Conservation (phyloP, 2,113 vertebrate species). For the Oncorhynchus masou region DNA sequence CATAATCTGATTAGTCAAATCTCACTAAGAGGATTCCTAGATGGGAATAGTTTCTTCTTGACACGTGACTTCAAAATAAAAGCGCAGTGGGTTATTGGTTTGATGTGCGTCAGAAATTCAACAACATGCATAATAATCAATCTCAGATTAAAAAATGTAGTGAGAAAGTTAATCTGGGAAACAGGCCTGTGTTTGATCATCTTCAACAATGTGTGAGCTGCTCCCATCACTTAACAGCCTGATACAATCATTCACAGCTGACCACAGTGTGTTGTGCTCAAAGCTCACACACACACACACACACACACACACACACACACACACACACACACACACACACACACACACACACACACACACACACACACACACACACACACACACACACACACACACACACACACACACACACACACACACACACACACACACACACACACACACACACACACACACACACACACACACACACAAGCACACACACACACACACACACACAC, state of each 20-base stretch:
- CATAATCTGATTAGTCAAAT: constrained; percentile 14
- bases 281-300: neutral
- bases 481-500: constrained; percentile 12
- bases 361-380: neutral
- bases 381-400: constrained; percentile 14
- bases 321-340: constrained; percentile 7
- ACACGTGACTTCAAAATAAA: constrained; percentile 41
- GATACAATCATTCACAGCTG: too few species aligned
- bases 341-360: neutral
- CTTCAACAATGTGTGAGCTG: too few species aligned
- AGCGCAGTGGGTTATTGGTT: neutral
- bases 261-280: neutral
- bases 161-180: neutral
- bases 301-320: constrained; percentile 6
- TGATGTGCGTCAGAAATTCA: neutral
- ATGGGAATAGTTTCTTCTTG: neutral
- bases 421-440: too few species aligned
- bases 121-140: neutral
- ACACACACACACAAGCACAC: constrained; percentile 7
- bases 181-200: neutral
- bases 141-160: neutral
- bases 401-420: neutral
- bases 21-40: constrained; percentile 49
- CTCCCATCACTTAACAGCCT: too few species aligned
- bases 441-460: too few species aligned